Base-by-base conservation (phyloP, 2,113 vertebrate genomes). In the Microtus montanus region DNA sequence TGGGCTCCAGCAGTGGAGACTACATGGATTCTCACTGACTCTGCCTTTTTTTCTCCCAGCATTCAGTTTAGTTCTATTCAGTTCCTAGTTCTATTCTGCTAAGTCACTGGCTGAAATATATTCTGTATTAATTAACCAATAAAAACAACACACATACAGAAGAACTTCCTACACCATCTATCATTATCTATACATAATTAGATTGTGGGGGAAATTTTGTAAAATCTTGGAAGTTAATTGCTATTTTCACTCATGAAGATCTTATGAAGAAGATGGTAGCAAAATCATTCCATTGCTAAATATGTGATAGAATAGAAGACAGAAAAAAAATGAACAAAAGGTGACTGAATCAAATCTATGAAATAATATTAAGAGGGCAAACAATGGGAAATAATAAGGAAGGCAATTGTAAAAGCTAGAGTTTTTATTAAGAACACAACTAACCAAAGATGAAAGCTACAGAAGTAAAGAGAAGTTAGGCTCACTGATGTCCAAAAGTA, bases 211-310 rank as follows among this genome's bases (percentile, higher is more conserved):
- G 12, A 47, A 47, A 52, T 41, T 87, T 77, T 70, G 3, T 13
- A 79, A 79, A 66, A n/a, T n/a, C 26, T 89, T 13, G 12, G 70
- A 38, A 88, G 64, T 47, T 19, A 87, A 66, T 73, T 92, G 13
- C 26, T 80, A 84, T 68, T 83, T 93, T 82, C 14, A 33, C 86
- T 64, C 49, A 89, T 38, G 66, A 77, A 90, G 82, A 79, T 87
- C 5, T 78, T 79, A 87, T 78, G 38, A 54, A 91, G 71, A 19
- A 80, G 74, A 63, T 64, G 3, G 70, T 71, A 87, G 7, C 75
- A 89, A 87, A 77, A 87, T 96, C 54, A 89, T 89, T 79, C 63
- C 47, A 13, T 30, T 41, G 54, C 41, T 73, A 78, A 87, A 93
- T 83, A 17, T 26, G 70, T 58, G 33, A 61, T n/a, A 58, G n/a